Conservation (phyloP, 2,113 vertebrate genomes). For the Prionailurus viverrinus region DNA sequence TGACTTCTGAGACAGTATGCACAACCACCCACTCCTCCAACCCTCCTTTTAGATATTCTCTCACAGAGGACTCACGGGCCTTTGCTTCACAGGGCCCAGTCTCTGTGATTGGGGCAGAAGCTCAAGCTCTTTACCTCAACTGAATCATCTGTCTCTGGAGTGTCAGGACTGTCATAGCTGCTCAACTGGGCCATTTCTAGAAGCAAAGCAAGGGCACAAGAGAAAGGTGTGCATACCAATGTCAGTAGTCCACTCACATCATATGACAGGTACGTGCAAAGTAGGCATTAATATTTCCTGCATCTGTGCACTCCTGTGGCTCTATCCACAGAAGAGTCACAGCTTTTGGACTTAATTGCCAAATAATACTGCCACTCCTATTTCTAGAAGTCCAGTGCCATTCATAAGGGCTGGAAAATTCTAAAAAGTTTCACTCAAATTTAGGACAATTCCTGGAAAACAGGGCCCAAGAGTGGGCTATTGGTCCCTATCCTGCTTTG, state of each 20-base stretch:
- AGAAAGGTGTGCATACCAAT: neutral
- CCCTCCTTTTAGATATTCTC: neutral
- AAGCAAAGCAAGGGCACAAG: constrained; percentile 77
- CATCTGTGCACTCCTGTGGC: neutral
- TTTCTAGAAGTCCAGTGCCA: constrained; percentile 18
- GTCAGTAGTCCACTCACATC: neutral
- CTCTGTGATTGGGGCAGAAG: neutral
- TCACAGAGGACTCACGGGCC: neutral
- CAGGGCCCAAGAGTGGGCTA: neutral
- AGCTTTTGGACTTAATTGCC: neutral
- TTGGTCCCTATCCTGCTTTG: neutral
- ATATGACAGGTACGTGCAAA: neutral
- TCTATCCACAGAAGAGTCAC: neutral
- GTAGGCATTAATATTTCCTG: neutral
- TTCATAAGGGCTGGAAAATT: constrained; percentile 40
- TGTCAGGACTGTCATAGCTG: constrained; percentile 97
- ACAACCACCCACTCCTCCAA: too few species aligned
- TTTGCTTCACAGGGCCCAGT: neutral
- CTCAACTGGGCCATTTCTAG: constrained; percentile 98
- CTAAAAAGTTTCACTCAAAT: constrained; percentile 31
- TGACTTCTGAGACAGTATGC: neutral
- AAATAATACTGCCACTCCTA: neutral
- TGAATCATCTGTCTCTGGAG: constrained; percentile 96
- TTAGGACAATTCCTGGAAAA: constrained; percentile 19
- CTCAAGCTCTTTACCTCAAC: constrained; percentile 90